Base-by-base conservation (phyloP, 2,113 vertebrate species). In the Tylochromis polylepis region DNA sequence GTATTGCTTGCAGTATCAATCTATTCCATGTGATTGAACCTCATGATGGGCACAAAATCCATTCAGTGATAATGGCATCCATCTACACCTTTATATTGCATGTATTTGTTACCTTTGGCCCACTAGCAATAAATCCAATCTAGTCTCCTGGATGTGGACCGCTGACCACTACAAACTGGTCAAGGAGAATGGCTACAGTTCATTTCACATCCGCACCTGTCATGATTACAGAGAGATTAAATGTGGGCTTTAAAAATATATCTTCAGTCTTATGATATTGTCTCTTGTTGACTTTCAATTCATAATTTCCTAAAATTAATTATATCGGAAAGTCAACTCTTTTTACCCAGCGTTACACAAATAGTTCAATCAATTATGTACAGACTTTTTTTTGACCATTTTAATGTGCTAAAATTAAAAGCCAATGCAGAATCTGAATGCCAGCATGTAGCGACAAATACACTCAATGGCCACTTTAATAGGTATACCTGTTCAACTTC, bases 31-130 rank as follows among this genome's bases (percentile, higher is more conserved):
- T 93, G 94, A 95, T 94, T 93, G 94, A 95, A 89, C 89, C 88
- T 94, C 88, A 87, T 93, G 93, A 95, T 96, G 92, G 94, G 90
- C 93, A 91, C 89, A 92, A 95, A 95, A 95, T 95, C 92, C 91
- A 95, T 95, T 90, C 93, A 87, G 91, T 86, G 92, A 95, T 95
- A 95, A 96, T 93, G 94, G 91, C 92, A 91, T 94, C 94, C 57
- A 94, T 93, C 94, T 95, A 93, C 85, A 82, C 91, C 87, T 89
- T 94, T 95, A 94, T 94, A 94, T 91, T 91, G 87, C 95, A 95
- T 96, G 94, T 96, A 94, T 96, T 95, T 96, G 95, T 96, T 96
- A 96, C 95, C 95, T 96, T 96, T 96, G 94, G 92, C 94, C 95
- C 93, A 94, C 91, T 93, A 93, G 95, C 95, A 95, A 96, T 96